Evolutionary conservation across 2,797 vertebrate species (phyloP).

Genomic region (Syngnathus rostellatus): DNA sequence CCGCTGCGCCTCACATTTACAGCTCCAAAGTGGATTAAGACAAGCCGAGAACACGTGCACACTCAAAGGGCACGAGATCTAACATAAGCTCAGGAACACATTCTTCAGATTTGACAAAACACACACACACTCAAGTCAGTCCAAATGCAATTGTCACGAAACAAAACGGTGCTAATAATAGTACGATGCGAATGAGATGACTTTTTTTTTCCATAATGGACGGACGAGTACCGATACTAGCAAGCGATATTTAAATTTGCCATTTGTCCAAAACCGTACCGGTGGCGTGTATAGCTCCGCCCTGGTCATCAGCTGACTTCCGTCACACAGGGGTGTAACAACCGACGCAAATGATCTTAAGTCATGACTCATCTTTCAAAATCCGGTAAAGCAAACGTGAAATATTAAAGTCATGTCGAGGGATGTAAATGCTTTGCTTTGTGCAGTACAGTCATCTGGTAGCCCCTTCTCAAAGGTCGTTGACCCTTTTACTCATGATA

Average conservation of each 20-base stretch:
- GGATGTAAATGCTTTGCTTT: not conserved
- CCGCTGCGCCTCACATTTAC: not conserved
- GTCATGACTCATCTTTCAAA: too few species aligned
- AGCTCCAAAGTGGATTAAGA: not conserved
- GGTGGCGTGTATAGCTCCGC: too few species aligned
- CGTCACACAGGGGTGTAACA: too few species aligned
- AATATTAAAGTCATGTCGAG: not conserved
- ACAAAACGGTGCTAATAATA: not conserved
- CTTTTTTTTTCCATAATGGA: too few species aligned
- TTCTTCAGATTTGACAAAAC: constrained; percentile 6
- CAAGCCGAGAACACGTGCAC: not conserved
- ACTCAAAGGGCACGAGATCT: not conserved
- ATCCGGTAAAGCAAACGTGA: too few species aligned
- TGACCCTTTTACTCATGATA: not conserved
- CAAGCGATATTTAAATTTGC: too few species aligned
- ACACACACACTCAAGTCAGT: constrained; percentile 1
- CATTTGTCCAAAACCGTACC: too few species aligned
- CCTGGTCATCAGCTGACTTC: too few species aligned
- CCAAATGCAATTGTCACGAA: not conserved
- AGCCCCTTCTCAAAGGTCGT: not conserved
- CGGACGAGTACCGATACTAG: too few species aligned
- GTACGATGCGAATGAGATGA: too few species aligned
- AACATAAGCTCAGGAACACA: constrained; percentile 4
- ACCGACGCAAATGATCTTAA: too few species aligned
- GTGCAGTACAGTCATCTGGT: not conserved